These are phyloP conservation scores for Numenius phaeopus DNA, from an alignment of 2,797 vertebrate genomes.

Conservation along the genomic window DNA sequence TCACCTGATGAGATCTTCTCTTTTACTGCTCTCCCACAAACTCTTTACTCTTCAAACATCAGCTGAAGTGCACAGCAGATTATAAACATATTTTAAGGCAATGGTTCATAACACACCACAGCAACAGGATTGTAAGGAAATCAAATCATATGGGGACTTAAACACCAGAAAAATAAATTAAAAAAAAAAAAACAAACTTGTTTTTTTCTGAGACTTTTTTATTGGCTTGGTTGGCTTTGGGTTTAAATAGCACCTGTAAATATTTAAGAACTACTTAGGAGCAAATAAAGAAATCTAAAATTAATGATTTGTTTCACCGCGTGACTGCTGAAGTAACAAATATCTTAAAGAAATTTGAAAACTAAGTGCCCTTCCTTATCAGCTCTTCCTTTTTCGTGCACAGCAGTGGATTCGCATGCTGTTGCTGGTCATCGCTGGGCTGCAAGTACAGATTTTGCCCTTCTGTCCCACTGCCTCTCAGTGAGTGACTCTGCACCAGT, in stretches of 20 bases:
- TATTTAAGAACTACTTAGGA: neutral
- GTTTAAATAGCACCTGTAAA: neutral
- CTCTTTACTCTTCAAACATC: neutral
- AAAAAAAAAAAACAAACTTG: neutral
- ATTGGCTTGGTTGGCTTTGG: neutral
- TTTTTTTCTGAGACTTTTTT: neutral
- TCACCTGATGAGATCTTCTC: neutral
- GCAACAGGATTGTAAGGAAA: neutral
- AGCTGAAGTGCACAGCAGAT: neutral
- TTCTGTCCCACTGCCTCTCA: rapidly evolving
- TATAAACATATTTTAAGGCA: neutral
- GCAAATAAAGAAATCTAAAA: neutral
- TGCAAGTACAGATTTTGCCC: neutral
- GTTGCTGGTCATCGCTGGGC: neutral
- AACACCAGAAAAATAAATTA: neutral
- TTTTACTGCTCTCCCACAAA: neutral
- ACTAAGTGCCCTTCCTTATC: neutral
- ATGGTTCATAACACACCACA: neutral
- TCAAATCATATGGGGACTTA: neutral
- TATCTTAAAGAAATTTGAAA: neutral
- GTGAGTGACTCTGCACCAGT: neutral
- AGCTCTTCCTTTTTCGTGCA: neutral
- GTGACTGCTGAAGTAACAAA: neutral
- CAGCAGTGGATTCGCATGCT: neutral
- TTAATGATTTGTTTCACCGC: neutral